Conservation (phyloP, 2,888 invertebrate genomes). For the Baronia brevicornis region DNA sequence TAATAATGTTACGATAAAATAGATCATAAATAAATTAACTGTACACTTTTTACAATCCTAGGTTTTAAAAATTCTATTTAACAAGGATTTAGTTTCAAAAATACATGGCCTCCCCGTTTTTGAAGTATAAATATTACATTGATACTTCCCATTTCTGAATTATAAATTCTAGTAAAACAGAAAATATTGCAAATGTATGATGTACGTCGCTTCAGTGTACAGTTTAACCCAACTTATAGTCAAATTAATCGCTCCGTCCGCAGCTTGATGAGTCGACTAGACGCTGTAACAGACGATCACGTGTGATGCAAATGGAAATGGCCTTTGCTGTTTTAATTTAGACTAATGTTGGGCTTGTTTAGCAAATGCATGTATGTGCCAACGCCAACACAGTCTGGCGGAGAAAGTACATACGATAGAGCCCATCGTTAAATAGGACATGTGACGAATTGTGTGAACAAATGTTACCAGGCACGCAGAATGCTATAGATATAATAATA, state of each 20-base stretch:
- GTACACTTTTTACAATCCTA: no score
- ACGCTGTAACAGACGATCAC: slow-evolving; percentile 66
- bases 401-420: slow-evolving; percentile 13
- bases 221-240: slow-evolving; percentile 26
- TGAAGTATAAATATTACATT: not conserved
- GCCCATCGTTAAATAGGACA: no score
- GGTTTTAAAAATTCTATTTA: no score
- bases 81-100: no score
- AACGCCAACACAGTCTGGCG: slow-evolving; percentile 5
- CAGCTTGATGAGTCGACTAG: slow-evolving; percentile 63
- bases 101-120: not conserved
- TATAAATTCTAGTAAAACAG: not conserved
- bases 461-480: no score
- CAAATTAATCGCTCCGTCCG: slow-evolving; percentile 51
- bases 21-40: no score
- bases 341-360: slow-evolving; percentile 24
- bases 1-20: no score
- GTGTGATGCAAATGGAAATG: slow-evolving; percentile 69
- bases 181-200: not conserved
- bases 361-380: not conserved
- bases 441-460: no score
- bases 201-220: slow-evolving; percentile 24
- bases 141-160: not conserved
- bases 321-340: slow-evolving; percentile 52
- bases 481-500: no score